Percentiles rank a stretch among this genome's conserved stretches.
Conservation (phyloP, 2,113 vertebrate species). For the Vireo altiloquus region DNA sequence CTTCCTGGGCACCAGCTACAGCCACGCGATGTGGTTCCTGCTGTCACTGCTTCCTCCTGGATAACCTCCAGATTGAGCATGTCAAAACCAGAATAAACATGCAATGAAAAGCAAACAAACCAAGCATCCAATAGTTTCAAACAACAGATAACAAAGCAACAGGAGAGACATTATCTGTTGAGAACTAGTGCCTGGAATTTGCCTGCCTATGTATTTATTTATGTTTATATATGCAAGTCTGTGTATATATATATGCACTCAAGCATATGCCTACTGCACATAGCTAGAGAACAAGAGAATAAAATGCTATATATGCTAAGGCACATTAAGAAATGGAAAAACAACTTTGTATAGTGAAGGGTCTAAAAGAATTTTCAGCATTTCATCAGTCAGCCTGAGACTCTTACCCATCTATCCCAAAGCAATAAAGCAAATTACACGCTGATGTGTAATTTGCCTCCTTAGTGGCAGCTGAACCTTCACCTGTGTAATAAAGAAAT, state of each 20-base stretch:
- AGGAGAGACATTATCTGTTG: neutral
- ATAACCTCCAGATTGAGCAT: neutral
- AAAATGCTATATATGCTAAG: neutral
- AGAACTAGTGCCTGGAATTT: neutral
- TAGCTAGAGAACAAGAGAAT: neutral
- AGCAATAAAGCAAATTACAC: neutral
- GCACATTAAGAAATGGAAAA: neutral
- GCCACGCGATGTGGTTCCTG: neutral
- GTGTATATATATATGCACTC: neutral
- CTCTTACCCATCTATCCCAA: neutral
- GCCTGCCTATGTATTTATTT: neutral
- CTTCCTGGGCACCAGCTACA: neutral
- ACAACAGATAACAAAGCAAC: neutral
- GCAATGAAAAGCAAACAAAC: slow-evolving; percentile 3
- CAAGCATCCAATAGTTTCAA: neutral
- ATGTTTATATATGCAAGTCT: neutral
- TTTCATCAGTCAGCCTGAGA: neutral
- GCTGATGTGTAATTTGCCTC: neutral
- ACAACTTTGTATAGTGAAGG: neutral
- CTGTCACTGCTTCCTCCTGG: neutral
- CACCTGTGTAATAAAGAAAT: neutral
- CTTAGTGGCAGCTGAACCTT: neutral
- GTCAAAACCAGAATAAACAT: neutral
- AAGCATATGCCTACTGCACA: neutral
- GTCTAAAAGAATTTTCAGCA: slow-evolving; percentile 5